Evolutionary conservation across 2,113 vertebrate species (phyloP), one percentile per base, ranked within the genome.

Genomic region (Lipophrys pholis): DNA sequence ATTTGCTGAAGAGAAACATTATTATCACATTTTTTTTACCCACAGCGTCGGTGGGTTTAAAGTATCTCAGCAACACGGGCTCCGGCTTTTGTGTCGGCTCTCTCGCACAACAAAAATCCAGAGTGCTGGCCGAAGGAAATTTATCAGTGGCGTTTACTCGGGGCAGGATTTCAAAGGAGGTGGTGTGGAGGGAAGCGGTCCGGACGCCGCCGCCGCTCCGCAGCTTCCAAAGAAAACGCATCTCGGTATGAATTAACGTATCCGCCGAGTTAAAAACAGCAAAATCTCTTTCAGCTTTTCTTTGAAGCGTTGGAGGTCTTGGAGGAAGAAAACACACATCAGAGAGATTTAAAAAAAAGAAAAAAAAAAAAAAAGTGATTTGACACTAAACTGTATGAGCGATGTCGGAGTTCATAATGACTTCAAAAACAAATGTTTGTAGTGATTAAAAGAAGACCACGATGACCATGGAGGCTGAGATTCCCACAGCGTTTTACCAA

Each of bases 1-100:
- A 57, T 53, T 65, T 71, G 73, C 60, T 69, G 54, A 78, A 68
- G 76, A 87, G 70, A 81, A 83, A 83, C 74, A 80, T 69, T 72
- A 75, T 81, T 11, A 42, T 75, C 54, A 63, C 16, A 61, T 80
- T 85, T 84, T 30, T 30, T 78, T 72, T 63, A 68, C 51, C 52
- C 54, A 75, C 58, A 46, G 54, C 53, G 35, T 67, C 43, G 17
- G 50, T 45, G 39, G 50, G 59, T 59, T 83, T 74, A 57, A 69
- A 76, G 73, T 42, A 62, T 69, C 81, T 82, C 79, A 70, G 55
- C 49, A 58, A 69, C 41, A n/a, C 63, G 78, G 21, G 60, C 50
- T 54, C 51, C 5, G 51, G 69, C 78, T 78, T 65, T 65, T 68
- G 72, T 79, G 74, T 76, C 70, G 35, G 67, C 66, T 50, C 74